Percentiles rank a stretch among this genome's conserved stretches.
Conservation (phyloP, 2,113 vertebrate genomes). For the Fregata magnificens region DNA sequence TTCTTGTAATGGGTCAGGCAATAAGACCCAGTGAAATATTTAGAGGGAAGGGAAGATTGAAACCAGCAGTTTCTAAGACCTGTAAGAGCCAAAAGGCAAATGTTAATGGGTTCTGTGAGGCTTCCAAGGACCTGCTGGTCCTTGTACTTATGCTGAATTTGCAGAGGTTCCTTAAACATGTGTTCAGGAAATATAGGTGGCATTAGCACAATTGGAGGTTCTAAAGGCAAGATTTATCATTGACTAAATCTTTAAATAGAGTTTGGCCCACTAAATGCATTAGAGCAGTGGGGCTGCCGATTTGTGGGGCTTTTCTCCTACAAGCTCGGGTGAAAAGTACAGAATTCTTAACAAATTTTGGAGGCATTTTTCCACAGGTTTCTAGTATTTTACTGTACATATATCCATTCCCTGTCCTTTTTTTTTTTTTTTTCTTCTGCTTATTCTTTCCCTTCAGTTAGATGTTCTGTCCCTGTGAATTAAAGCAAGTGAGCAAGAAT, state of each 20-base stretch:
- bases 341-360: not conserved
- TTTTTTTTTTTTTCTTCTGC: not conserved
- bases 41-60: slow-evolving; percentile 44
- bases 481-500: not conserved
- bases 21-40: slow-evolving; percentile 39
- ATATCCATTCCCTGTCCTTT: not conserved
- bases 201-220: slow-evolving; percentile 6
- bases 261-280: not conserved
- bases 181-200: slow-evolving; percentile 46
- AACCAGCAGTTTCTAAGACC: slow-evolving; percentile 25
- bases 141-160: slow-evolving; percentile 38
- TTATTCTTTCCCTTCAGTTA: not conserved
- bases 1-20: slow-evolving; percentile 45
- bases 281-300: not conserved
- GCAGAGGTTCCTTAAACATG: slow-evolving; percentile 35
- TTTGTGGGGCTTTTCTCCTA: not conserved
- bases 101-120: slow-evolving; percentile 57
- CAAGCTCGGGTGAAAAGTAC: not conserved
- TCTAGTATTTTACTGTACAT: not conserved
- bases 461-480: not conserved
- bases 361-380: not conserved
- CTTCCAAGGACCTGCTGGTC: slow-evolving; percentile 61
- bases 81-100: slow-evolving; percentile 45
- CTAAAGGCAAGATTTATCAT: slow-evolving; percentile 21
- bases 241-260: not conserved